Conservation (phyloP, 2,113 vertebrate genomes). For the Illadopsis cleaveri region DNA sequence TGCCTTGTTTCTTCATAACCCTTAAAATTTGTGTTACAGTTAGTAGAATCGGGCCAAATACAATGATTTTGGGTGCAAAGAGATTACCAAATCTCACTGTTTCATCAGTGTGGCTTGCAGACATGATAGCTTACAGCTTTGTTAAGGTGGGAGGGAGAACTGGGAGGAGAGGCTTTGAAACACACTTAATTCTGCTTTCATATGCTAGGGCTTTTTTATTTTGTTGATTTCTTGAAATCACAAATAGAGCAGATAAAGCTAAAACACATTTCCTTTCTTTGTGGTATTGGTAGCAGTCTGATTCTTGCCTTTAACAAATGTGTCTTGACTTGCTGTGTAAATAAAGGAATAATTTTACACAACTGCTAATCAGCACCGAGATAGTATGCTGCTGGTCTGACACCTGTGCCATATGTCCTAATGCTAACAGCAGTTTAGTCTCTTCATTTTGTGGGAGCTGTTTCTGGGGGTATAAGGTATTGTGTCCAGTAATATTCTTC, state of each 20-base stretch:
- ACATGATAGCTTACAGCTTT: background rate
- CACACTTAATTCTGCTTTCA: background rate
- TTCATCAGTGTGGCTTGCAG: background rate
- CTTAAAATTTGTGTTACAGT: background rate
- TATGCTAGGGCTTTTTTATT: background rate
- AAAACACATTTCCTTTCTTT: background rate
- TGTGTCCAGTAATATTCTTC: background rate
- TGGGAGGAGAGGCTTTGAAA: background rate
- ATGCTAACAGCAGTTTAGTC: background rate
- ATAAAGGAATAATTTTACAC: background rate
- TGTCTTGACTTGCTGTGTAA: background rate
- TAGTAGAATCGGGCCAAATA: background rate
- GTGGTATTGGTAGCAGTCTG: background rate
- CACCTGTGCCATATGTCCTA: background rate
- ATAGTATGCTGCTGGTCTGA: background rate
- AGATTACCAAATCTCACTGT: background rate
- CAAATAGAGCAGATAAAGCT: background rate
- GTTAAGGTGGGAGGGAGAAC: background rate
- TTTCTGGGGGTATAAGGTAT: background rate
- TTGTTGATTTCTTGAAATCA: background rate
- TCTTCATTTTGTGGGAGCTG: background rate
- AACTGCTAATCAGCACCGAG: background rate
- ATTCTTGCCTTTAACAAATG: background rate
- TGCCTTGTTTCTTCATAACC: background rate
- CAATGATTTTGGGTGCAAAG: background rate